A percentile compares a stretch with the other conserved stretches of the same genome.
phyloP scores from a whole-genome alignment of 1,140 invertebrate genomes.

The Myzus persicae region DNA sequence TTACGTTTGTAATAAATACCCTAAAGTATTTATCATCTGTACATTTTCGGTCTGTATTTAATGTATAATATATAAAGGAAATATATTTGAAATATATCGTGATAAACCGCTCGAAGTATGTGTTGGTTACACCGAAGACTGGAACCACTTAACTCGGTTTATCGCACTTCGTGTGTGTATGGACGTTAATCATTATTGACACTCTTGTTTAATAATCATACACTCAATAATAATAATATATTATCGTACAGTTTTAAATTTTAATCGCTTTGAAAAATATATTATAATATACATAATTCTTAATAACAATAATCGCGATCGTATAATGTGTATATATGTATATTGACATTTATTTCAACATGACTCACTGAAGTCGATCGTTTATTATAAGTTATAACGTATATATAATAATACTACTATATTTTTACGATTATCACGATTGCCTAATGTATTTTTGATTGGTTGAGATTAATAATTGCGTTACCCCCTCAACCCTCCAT shows the following conservation, averaged over 20 bases:
- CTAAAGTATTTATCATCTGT: background rate
- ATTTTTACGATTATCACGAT: background rate
- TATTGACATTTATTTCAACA: background rate
- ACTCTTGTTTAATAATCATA: conserved; percentile 5
- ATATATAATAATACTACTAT: background rate
- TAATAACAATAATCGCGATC: background rate
- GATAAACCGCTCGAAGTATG: background rate
- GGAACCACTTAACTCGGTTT: background rate
- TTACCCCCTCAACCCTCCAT: too few species aligned
- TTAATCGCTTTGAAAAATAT: background rate
- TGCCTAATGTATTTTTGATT: background rate
- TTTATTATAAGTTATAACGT: background rate
- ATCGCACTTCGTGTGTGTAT: background rate
- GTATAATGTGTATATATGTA: background rate
- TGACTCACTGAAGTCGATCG: background rate
- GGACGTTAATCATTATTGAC: background rate
- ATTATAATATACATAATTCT: background rate
- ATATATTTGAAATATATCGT: background rate
- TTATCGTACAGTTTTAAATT: background rate
- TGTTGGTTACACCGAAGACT: background rate
- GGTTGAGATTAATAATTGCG: background rate
- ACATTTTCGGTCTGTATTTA: background rate
- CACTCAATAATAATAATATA: background rate
- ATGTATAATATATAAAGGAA: background rate
- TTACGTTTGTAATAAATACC: background rate